These are phyloP conservation scores for Metridium senile DNA, from an alignment of 92 coral and sea anemone species.

Conservation along the genomic window DNA sequence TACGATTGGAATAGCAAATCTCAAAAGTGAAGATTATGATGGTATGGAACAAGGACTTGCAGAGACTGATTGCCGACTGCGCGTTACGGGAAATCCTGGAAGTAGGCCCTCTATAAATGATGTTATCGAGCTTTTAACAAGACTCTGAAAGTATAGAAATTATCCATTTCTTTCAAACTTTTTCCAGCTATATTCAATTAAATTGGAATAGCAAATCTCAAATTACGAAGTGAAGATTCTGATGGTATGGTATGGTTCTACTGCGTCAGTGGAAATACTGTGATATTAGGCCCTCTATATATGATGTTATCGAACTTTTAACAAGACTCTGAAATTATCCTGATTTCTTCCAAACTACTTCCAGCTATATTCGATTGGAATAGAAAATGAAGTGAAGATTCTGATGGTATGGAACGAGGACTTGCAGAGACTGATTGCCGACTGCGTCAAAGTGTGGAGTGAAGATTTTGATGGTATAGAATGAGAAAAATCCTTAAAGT, in stretches of 20 bases:
- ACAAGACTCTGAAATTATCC: background rate
- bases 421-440: conserved; percentile 44
- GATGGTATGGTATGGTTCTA: conserved; percentile 62
- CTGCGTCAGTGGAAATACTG: conserved; percentile 38
- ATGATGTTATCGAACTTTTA: conserved; percentile 38
- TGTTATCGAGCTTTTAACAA: conserved; percentile 33
- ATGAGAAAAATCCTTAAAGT: conserved; percentile 30
- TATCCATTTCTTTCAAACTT: too few species aligned
- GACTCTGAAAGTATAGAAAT: too few species aligned
- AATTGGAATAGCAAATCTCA: too few species aligned
- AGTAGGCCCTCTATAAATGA: conserved; percentile 58
- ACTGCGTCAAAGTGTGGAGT: too few species aligned
- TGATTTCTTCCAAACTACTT: too few species aligned
- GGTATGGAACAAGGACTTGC: conserved; percentile 66
- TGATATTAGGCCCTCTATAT: conserved; percentile 54
- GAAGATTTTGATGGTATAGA: too few species aligned
- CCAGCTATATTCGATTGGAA: too few species aligned
- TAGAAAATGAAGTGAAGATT: too few species aligned
- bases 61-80: conserved; percentile 54
- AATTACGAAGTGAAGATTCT: too few species aligned
- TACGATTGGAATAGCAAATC: too few species aligned
- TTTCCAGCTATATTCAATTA: too few species aligned
- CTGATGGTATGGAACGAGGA: conserved; percentile 76
- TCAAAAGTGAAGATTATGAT: too few species aligned
- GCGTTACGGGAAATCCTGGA: conserved; percentile 35